Base-by-base conservation (phyloP, 2,888 invertebrate genomes). In the Stenurella melanura region DNA sequence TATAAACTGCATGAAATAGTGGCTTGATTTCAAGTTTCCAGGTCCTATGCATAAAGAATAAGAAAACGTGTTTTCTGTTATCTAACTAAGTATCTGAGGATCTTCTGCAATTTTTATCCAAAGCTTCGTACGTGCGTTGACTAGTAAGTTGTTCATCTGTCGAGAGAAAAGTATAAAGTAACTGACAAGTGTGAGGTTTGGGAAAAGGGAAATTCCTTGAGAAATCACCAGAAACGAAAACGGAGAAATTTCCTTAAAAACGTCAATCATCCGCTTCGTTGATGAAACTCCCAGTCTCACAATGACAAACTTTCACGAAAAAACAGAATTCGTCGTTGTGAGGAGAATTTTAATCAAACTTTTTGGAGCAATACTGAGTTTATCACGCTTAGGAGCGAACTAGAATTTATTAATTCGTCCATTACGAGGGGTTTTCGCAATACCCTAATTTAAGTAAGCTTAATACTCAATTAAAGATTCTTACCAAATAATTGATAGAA, bases 251-350 rank as follows among this genome's bases (percentile, higher is more conserved):
- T 84, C 84, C 83, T 81, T 81, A 84, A 87, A 88, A 87, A 87
- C 85, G 87, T 87, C 88, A 88, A 87, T 88, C 87, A 87, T 84
- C 83, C 85, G 85, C 79, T 83, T 74, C 79, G 82, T 77, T 80
- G 81, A 81, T 80, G 81, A 79, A 79, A 80, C 79, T 80, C 78
- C 81, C 79, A 74, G 80, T 78, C 75, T 77, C 75, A 77, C 80
- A 80, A 81, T 83, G 82, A 82, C 81, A 82, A 84, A 83, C 81
- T 82, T 80, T 74, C 75, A 75, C 74, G 80, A 77, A 77, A 82
- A 79, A 80, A 78, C 70, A 73, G 78, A 74, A 71, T 73, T 75
- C 78, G 75, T 61, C 67, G 61, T 38, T 75, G 76, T 75, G 74
- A 73, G 57, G 57, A 61, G 75, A 74, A 77, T 77, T 78, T 76